These are phyloP conservation scores for Prinia subflava DNA, from an alignment of 2,113 vertebrate genomes.

Conservation along the genomic window DNA sequence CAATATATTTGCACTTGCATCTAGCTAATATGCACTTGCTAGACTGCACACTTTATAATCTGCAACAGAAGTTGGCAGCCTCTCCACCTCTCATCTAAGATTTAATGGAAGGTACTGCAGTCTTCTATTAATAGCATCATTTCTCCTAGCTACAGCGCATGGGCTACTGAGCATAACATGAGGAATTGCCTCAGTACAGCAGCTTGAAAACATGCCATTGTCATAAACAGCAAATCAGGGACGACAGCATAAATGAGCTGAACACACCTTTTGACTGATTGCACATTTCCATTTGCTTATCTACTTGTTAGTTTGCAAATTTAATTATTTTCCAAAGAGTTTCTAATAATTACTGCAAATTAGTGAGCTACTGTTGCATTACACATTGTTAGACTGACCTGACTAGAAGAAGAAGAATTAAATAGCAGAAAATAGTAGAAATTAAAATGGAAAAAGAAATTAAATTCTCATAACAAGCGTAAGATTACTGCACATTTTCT, in stretches of 20 bases:
- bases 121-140: conserved; percentile 66
- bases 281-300: conserved; percentile 34
- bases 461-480: not conserved
- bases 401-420: not conserved
- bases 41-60: conserved; percentile 57
- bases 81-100: conserved; percentile 58
- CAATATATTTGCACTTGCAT: conserved; percentile 23
- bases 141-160: conserved; percentile 39
- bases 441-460: conserved; percentile 1
- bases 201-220: not conserved
- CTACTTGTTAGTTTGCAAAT: conserved; percentile 46
- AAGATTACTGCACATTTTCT: not conserved
- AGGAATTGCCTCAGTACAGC: conserved; percentile 15
- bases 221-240: conserved; percentile 17
- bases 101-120: conserved; percentile 66
- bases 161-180: not conserved
- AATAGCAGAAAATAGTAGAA: conserved; percentile 17
- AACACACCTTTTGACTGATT: conserved; percentile 34
- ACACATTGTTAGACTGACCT: conserved; percentile 21
- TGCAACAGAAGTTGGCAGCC: conserved; percentile 49
- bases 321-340: conserved; percentile 44
- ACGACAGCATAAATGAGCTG: conserved; percentile 17
- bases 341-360: conserved; percentile 48
- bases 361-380: conserved; percentile 42
- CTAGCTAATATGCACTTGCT: conserved; percentile 46